Evolutionary conservation across 1,140 invertebrate species (phyloP), one percentile per base, ranked within the genome.

Genomic region (Hycleus cichorii): DNA sequence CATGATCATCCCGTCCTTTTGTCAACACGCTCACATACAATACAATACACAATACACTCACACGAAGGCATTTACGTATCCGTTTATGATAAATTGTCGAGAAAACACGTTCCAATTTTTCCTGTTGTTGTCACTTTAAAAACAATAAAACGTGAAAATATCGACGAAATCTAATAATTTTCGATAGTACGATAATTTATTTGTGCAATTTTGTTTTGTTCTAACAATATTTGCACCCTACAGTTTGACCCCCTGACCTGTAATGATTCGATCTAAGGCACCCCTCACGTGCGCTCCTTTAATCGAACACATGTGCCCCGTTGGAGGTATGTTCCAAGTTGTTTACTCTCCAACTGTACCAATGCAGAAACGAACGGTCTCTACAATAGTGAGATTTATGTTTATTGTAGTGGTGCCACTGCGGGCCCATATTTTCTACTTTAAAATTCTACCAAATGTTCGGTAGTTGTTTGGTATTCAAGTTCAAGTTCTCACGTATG

Each of bases 151-250:
- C 18, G 1, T 18, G 18, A 18, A 18, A 18, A 18, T 18, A 18
- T 18, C 18, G 18, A 18, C 12, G 12, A 18, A 18, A 18, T 18
- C 18, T 18, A 18, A 18, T 18, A 18, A 18, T 18, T 18, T 18
- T 18, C 18, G 18, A 1, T 18, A 18, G 18, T 18, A 18, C 18
- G 18, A 32, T 7, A 7, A 32, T 32, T 32, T 4, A 32, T 32
- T 32, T 32, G 32, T 32, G 7, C 32, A 7, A 32, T 32, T 32
- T 32, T 32, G 7, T 32, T 32, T 7, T 32, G 32, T 4, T n/a
- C 39, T 49, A 6, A 39, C 45, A 56, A 56, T 56, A 48, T 57
- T 56, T 43, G 47, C 55, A 44, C 47, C 55, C 47, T 46, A 39
- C 38, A 40, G 47, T 45, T 47, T 10, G 47, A 38, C 55, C 47